These are phyloP conservation scores for Drosophila elegans DNA, from an alignment of 1,140 invertebrate genomes.

Conservation along the genomic window DNA sequence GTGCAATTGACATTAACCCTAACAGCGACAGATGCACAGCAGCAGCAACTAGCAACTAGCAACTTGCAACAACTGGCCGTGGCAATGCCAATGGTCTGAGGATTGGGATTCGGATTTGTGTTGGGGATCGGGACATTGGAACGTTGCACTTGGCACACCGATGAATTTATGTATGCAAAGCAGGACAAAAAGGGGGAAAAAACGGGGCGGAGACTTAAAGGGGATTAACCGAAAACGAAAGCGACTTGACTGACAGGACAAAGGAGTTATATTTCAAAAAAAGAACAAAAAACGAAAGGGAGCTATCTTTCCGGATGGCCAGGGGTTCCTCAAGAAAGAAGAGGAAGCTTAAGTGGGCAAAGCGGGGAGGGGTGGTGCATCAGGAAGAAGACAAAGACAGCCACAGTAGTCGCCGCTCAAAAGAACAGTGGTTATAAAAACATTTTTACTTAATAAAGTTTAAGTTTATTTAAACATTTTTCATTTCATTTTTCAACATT, in stretches of 20 bases:
- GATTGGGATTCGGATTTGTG: constrained; percentile 2
- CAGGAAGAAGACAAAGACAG: constrained; percentile 25
- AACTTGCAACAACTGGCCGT: constrained; percentile 35
- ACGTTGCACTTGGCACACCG: constrained; percentile 61
- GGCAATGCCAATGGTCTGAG: constrained; percentile 31
- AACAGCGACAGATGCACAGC: constrained; percentile 69
- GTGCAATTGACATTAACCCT: constrained; percentile 80
- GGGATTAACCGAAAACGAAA: constrained; percentile 67
- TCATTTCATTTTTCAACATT: not conserved
- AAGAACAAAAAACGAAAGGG: constrained; percentile 70
- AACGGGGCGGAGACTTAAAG: constrained; percentile 1
- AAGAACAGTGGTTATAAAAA: constrained; percentile 11
- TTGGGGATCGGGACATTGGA: constrained; percentile 9
- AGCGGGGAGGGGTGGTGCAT: too few relatives aligned
- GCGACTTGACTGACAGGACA: constrained; percentile 78
- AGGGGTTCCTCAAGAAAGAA: not conserved
- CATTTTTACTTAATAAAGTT: too few relatives aligned
- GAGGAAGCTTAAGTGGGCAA: constrained; percentile 7
- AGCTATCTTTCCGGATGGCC: constrained; percentile 23
- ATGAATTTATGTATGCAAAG: constrained; percentile 81
- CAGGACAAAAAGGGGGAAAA: constrained; percentile 17
- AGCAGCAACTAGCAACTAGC: constrained; percentile 21
- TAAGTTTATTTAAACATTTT: not conserved
- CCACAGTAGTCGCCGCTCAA: constrained; percentile 26
- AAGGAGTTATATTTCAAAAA: constrained; percentile 81